phyloP scores from a whole-genome alignment of 1,140 invertebrate genomes.

The Microplitis mediator region DNA sequence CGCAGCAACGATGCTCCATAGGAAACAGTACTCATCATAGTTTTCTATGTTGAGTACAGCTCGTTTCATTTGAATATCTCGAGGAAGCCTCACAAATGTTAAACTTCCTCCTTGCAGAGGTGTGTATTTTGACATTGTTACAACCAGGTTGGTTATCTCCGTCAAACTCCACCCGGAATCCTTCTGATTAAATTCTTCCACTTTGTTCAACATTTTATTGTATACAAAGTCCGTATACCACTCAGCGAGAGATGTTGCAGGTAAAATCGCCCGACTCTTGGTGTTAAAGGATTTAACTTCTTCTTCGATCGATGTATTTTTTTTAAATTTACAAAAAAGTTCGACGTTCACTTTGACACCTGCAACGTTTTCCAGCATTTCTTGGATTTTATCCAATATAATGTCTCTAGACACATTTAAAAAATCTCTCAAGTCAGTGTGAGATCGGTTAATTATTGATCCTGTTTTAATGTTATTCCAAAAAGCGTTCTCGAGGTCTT shows the following conservation, averaged over 20 bases:
- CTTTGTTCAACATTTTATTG: neutral
- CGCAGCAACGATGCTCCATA: too few species aligned
- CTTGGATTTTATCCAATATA: neutral
- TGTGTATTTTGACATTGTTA: constrained; percentile 40
- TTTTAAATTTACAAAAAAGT: too few species aligned
- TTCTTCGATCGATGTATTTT: too few species aligned
- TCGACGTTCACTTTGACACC: neutral
- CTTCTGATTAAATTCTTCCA: neutral
- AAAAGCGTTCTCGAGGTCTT: neutral
- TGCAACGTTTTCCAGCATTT: neutral
- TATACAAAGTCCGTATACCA: neutral
- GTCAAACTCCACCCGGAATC: constrained; percentile 29
- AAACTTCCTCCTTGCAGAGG: constrained; percentile 37
- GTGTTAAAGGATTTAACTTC: neutral
- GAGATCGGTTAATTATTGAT: neutral
- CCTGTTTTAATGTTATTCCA: neutral
- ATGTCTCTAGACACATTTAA: neutral
- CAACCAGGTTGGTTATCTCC: constrained; percentile 31
- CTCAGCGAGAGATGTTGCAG: neutral
- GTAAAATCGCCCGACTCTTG: neutral
- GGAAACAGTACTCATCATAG: neutral
- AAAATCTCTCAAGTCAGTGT: neutral
- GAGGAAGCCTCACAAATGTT: constrained; percentile 26
- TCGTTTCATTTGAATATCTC: constrained; percentile 30
- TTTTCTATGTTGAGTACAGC: constrained; percentile 24